These are phyloP conservation scores for Agonopterix subpropinquella DNA, from an alignment of 2,888 invertebrate genomes.

Conservation along the genomic window DNA sequence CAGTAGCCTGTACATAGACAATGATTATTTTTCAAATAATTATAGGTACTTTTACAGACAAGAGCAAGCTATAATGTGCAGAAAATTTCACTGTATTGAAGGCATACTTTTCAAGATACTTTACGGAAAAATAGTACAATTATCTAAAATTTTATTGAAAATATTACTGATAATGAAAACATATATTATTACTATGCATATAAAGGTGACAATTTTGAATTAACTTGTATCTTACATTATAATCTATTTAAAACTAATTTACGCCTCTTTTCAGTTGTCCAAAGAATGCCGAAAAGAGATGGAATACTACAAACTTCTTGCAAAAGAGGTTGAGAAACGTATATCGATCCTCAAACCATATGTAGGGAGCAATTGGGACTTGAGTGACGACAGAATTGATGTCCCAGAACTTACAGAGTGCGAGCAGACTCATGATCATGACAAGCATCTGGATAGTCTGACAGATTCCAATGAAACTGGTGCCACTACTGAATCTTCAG, in stretches of 20 bases:
- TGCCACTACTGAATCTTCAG: constrained; percentile 1
- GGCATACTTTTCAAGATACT: no score
- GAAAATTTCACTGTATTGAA: background rate
- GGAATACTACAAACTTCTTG: constrained; percentile 79
- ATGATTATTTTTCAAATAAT: no score
- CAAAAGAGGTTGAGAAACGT: constrained; percentile 78
- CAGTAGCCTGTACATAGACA: no score
- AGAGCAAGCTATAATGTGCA: constrained; percentile 9
- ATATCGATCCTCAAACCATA: constrained; percentile 60
- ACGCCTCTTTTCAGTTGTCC: constrained; percentile 74
- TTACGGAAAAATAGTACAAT: no score
- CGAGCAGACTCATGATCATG: constrained; percentile 34
- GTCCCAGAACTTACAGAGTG: constrained; percentile 49
- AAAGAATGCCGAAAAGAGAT: constrained; percentile 78
- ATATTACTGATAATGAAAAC: constrained; percentile 17
- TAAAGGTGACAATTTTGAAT: constrained; percentile 13
- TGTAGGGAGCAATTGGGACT: constrained; percentile 37
- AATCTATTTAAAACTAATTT: constrained; percentile 6
- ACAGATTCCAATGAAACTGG: constrained; percentile 20
- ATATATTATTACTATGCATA: constrained; percentile 10
- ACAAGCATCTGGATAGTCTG: background rate
- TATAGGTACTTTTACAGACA: no score
- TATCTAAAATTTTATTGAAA: constrained; percentile 10
- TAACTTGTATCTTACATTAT: constrained; percentile 1
- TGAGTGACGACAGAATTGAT: constrained; percentile 38